Conservation (phyloP, 2,113 vertebrate species). For the Forbesichthys agassizii region DNA sequence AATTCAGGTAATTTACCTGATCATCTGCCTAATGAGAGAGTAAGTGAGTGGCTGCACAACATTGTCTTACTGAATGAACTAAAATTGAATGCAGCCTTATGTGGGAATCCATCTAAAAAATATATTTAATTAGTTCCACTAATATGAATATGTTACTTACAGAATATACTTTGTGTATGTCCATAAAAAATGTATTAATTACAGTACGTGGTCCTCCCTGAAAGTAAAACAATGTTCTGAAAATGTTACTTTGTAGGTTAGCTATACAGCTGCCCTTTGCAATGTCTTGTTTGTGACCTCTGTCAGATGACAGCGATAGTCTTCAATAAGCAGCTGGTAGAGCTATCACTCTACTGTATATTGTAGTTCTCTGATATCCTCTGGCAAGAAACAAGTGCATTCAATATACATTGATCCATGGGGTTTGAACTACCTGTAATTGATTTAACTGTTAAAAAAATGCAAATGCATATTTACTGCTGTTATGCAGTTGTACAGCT, state of each 20-base stretch:
- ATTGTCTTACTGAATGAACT: slow-evolving; percentile 10
- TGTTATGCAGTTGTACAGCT: no score
- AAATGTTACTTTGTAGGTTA: slow-evolving; percentile 36
- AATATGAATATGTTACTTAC: neutral
- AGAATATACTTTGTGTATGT: slow-evolving; percentile 13
- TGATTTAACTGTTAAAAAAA: no score
- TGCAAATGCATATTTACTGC: no score
- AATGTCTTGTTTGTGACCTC: slow-evolving; percentile 59
- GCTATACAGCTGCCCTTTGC: slow-evolving; percentile 21
- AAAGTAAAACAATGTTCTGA: neutral
- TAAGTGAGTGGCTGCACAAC: no score
- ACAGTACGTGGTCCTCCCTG: neutral
- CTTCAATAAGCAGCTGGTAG: slow-evolving; percentile 60
- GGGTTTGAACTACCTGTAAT: no score
- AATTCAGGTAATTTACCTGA: no score
- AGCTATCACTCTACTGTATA: slow-evolving; percentile 61
- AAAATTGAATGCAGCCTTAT: slow-evolving; percentile 34
- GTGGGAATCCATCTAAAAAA: slow-evolving; percentile 29
- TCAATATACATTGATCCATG: slow-evolving; percentile 50
- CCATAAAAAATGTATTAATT: slow-evolving; percentile 16
- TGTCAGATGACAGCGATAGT: slow-evolving; percentile 61
- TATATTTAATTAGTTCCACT: neutral
- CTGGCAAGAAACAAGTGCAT: slow-evolving; percentile 60
- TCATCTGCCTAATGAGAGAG: no score
- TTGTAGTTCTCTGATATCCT: slow-evolving; percentile 44